These are phyloP conservation scores for Sympetrum striolatum DNA, from an alignment of 2,888 invertebrate genomes.

Conservation along the genomic window DNA sequence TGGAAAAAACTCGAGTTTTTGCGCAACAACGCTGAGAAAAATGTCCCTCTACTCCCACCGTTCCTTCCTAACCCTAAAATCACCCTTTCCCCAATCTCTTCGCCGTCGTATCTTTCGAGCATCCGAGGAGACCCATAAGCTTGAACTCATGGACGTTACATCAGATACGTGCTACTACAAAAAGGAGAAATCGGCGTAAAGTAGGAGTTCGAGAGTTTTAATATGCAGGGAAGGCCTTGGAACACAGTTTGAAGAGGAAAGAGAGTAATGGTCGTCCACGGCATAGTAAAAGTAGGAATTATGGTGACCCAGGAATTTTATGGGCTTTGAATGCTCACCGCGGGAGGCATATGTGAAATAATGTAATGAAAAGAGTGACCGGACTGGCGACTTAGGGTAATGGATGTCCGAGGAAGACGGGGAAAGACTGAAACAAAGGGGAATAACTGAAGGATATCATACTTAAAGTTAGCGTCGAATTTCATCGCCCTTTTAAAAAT, in stretches of 20 bases:
- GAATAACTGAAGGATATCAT: background rate
- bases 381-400: background rate
- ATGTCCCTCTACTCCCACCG: background rate
- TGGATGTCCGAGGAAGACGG: background rate
- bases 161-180: background rate
- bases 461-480: no score
- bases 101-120: background rate
- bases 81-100: background rate
- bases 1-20: no score
- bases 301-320: background rate
- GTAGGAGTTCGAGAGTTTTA: background rate
- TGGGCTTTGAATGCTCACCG: background rate
- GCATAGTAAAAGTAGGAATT: constrained; percentile 14
- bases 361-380: constrained; percentile 17
- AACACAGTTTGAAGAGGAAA: background rate
- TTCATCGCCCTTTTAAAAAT: no score
- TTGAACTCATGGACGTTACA: background rate
- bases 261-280: background rate
- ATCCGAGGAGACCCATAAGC: no score
- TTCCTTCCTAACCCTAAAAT: background rate
- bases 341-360: background rate
- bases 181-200: background rate
- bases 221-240: background rate
- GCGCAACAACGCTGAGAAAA: no score
- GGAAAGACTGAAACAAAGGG: background rate